Evolutionary conservation across 2,888 invertebrate species (phyloP), one percentile per base, ranked within the genome.

Genomic region (Gastrophysa polygoni): DNA sequence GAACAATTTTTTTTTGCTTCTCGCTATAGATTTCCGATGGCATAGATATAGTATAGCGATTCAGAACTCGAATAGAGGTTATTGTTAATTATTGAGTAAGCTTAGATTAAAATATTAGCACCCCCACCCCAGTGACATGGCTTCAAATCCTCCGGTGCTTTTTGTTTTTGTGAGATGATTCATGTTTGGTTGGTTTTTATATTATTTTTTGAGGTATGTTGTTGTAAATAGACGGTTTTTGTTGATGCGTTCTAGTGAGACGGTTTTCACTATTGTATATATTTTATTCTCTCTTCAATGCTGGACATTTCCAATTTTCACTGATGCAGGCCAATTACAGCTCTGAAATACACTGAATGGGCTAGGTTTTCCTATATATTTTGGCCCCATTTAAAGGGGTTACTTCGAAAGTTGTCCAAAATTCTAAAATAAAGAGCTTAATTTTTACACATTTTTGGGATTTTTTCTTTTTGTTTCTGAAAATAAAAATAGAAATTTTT

Each of bases 1-100:
- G 66, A 70, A 56, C 50, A 43, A 50, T 61, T 61, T n/a, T n/a
- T n/a, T n/a, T 52, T 54, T 72, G 76, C 76, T 77, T 76, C 68
- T 73, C 73, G 75, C 75, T 75, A 74, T 73, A 73, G 69, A 49
- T 52, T 43, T 63, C 49, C 52, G 55, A 43, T 48, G 38, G 58
- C 56, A 57, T 66, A 72, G 61, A 60, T 54, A 63, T 68, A 72
- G 68, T 51, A 61, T 66, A 68, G 66, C 73, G 71, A 72, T 73
- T 74, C 49, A 66, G 75, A 72, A 73, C 71, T 71, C 71, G 73
- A 72, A 71, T 70, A 72, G 71, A 78, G 77, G 78, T 80, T 75
- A 77, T 80, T 81, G 80, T 80, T 80, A 81, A 78, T 78, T 80
- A 81, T 75, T 81, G 77, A 72, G 71, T 80, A 80, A 80, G 78